Evolutionary conservation across 2,888 invertebrate genomes (phyloP).

Genomic region (Tridacna crocea): DNA sequence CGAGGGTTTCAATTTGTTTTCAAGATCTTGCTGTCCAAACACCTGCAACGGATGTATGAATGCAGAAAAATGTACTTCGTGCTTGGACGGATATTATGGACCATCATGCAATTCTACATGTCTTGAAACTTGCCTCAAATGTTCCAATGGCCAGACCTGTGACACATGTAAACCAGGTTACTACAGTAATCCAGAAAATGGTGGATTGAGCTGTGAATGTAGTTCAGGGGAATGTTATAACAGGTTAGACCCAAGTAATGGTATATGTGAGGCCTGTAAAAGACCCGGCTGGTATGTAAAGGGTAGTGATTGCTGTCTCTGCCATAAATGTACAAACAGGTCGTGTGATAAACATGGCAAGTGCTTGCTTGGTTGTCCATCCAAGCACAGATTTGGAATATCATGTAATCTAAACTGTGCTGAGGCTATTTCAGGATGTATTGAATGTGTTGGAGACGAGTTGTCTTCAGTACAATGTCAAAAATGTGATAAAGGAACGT

Average conservation of each 20-base stretch:
- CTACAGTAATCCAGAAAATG: background rate
- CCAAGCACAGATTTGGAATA: background rate
- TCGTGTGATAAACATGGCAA: background rate
- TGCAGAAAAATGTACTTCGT: constrained; percentile 2
- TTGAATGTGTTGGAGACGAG: constrained; percentile 11
- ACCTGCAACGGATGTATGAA: background rate
- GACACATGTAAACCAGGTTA: constrained; percentile 13
- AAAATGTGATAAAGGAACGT: background rate
- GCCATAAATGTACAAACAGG: background rate
- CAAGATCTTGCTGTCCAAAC: background rate
- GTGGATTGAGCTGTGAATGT: constrained; percentile 1
- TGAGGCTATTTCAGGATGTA: background rate
- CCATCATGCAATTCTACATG: background rate
- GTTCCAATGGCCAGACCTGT: constrained; percentile 2
- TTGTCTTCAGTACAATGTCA: background rate
- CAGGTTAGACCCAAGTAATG: background rate
- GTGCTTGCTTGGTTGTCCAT: background rate
- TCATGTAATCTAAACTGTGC: background rate
- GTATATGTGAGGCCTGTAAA: background rate
- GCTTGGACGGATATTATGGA: constrained; percentile 8
- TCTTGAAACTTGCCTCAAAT: background rate
- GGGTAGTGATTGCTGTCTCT: background rate
- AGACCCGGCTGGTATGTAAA: constrained; percentile 2
- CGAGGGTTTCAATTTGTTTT: background rate
- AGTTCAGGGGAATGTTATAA: background rate